Base-by-base conservation (phyloP, 2,113 vertebrate genomes). In the Agapornis roseicollis region DNA sequence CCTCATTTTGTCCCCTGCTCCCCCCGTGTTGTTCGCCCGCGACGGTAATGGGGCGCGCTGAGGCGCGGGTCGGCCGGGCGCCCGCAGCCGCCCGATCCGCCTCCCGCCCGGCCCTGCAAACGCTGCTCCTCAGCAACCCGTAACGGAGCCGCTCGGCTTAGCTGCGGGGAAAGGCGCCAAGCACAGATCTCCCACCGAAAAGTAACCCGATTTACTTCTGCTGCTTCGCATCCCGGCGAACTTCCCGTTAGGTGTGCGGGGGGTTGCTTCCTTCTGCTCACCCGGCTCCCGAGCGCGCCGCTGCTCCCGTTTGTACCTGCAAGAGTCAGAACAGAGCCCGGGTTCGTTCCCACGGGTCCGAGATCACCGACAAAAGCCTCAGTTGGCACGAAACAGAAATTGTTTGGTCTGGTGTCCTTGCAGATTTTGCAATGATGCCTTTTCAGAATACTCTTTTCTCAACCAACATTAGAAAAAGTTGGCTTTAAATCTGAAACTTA, bases 331-430 rank as follows among this genome's bases (percentile, higher is more conserved):
- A 76, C 28, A 16, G 13, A 25, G 5, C 37, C 10, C 41, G 1
- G 70, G 50, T 4, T 17, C 73, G 0, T 39, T 29, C 35, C 58
- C 56, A 0, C 13, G 42, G 17, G 3, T 20, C 44, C 53, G 2
- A 24, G 44, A 17, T 37, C 50, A 24, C 4, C 37, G 8, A 3
- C 35, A 16, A 8, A 27, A 69, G 27, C 44, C 61, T 41, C 8
- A 1, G 11, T 0, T 0, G 9, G 2, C 2, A 16, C 9, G 4
- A 28, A 55, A 17, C 10, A 5, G 41, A 49, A 68, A 53, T 14
- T 5, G 9, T 49, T 23, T 10, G 17, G 9, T 37, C 47, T 17
- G 41, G 29, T 8, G 58, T 33, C 11, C 2, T 14, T n/a, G 53
- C 63, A 35, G 33, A 7, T 79, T 88, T 69, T 47, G n/a, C 61